Evolutionary conservation across 2,113 vertebrate species (phyloP), one percentile per base, ranked within the genome.

Genomic region (Phalacrocorax pelagicus): DNA sequence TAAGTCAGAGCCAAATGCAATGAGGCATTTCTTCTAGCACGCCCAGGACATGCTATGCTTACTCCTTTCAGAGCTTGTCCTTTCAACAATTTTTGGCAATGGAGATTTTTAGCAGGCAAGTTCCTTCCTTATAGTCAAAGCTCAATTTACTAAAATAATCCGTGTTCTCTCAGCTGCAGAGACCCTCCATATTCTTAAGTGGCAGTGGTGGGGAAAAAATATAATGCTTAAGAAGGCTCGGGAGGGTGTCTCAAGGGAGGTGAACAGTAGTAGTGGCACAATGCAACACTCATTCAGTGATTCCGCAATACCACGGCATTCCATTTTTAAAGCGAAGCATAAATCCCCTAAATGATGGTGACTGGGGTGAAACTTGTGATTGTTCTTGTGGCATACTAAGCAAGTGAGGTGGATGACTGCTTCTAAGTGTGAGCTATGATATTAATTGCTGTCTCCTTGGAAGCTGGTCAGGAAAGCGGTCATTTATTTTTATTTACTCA

Each of bases 231-330:
- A 81, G 69, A 93, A 92, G 83, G 63, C 46, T 77, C 62, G 89
- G 83, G 93, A 92, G 38, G 42, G 36, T 51, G 57, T 83, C 49
- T 87, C 51, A 74, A n/a, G 55, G 91, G 72, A 91, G 29, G 71
- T 90, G 89, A 86, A 66, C 34, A 63, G 73, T 63, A 90, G 42
- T 10, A 34, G 72, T 88, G 90, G 77, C 78, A 97, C 70, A 92
- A 86, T 47, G 86, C 90, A 94, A 91, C 34, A 72, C 58, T 86
- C 62, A 10, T 62, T 77, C 51, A 71, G 90, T 94, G 90, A 84
- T 93, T 90, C 91, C 75, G 69, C 75, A 91, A 86, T 75, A 91
- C 78, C 38, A 78, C 85, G 86, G 71, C 87, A 88, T 97, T 94
- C 74, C 15, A 74, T 84, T 71, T 70, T 83, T 81, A 94, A 94